Evolutionary conservation across 1,140 invertebrate genomes (phyloP).

Genomic region (Scaptomyza graminum): DNA sequence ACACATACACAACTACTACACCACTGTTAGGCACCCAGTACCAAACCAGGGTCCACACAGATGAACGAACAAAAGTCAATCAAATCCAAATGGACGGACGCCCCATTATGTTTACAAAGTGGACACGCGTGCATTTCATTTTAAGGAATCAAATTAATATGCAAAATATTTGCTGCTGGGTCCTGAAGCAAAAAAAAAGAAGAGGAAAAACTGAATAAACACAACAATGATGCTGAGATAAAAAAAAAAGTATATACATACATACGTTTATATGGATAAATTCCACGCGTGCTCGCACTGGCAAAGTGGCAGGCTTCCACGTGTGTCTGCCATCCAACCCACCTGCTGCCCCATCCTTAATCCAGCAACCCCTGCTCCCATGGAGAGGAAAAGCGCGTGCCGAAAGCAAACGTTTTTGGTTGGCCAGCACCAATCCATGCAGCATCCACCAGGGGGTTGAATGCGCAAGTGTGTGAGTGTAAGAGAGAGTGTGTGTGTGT

Average conservation of each 20-base stretch:
- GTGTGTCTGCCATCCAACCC: not conserved
- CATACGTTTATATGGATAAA: slow-evolving; percentile 47
- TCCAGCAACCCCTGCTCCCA: not conserved
- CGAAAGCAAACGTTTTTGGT: slow-evolving; percentile 72
- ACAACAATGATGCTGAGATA: slow-evolving; percentile 5
- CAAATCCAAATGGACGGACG: slow-evolving; percentile 7
- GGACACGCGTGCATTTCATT: slow-evolving; percentile 14
- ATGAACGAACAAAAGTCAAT: slow-evolving; percentile 6
- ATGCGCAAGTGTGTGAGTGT: not conserved
- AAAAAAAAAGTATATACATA: not conserved
- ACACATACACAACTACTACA: slow-evolving; percentile 21
- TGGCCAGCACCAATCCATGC: slow-evolving; percentile 58
- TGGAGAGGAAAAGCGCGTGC: slow-evolving; percentile 40
- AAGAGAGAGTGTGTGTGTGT: not conserved
- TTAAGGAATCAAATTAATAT: slow-evolving; percentile 58
- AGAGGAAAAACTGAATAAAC: slow-evolving; percentile 10
- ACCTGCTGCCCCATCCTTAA: slow-evolving; percentile 3
- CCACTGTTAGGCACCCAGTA: slow-evolving; percentile 5
- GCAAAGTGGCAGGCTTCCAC: slow-evolving; percentile 13
- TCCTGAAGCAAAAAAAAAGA: not conserved
- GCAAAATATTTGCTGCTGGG: slow-evolving; percentile 50
- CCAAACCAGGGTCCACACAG: slow-evolving; percentile 8
- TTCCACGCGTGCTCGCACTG: slow-evolving; percentile 20
- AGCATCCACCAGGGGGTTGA: slow-evolving; percentile 66
- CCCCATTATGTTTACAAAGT: not conserved